Base-by-base conservation (phyloP, 2,113 vertebrate species). In the Onychostoma macrolepis region DNA sequence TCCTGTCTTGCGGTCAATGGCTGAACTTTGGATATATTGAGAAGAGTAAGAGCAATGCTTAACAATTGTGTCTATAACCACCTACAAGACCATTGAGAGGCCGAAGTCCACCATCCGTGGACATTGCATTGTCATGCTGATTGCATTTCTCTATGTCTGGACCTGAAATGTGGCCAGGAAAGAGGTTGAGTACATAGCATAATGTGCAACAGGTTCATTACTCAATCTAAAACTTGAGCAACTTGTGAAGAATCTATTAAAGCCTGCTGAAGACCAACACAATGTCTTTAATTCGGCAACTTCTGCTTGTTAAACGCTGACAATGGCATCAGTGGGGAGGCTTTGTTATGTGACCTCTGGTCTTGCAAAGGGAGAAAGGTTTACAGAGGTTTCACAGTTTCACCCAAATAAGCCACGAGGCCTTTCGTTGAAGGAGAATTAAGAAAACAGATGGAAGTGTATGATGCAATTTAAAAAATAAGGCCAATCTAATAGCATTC, bases 1-100 rank as follows among this genome's bases (percentile, higher is more conserved):
- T 69, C 96, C 95, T 0, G 93, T 95, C 88, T 95, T 95, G 78
- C 92, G 93, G 93, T 99, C 97, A 53, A 94, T 41, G 0, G 98
- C 97, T 67, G 97, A 98, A 95, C 98, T 99, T 93, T 76, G 91
- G 80, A 30, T 0, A 6, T 36, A 24, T 19, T n/a, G 13, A 26
- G 56, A 61, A 13, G n/a, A 79, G 8, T 9, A 30, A 26, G 17
- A 53, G 38, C 10, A 81, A 6, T 28, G 15, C 7, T 28, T 41
- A 4, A 63, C 28, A 81, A 24, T 5, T 61, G 21, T 63, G 7
- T n/a, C 8, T 58, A 58, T 58, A 11, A 28, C 26, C 45, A 45
- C 2, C 9, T 10, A 2, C 24, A 24, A 79, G 26, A 19, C 26
- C 15, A 30, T 15, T 53, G n/a, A 0, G 11, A n/a, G 10, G 33